These are phyloP conservation scores for mouse (Mus musculus) DNA, from an alignment of 2,113 vertebrate genomes.

Conservation along the genomic window DNA sequence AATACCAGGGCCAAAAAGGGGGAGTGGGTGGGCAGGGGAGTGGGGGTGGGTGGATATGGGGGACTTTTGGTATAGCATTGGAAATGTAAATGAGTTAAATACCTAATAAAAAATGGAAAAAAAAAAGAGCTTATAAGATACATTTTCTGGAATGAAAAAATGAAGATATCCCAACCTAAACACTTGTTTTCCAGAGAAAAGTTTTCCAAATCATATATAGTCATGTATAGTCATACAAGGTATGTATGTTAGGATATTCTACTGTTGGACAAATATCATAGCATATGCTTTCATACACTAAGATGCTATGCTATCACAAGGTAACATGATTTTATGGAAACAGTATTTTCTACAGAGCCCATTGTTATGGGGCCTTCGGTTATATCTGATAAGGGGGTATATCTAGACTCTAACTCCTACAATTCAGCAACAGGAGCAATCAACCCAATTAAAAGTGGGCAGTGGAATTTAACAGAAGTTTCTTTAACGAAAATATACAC, in stretches of 20 bases:
- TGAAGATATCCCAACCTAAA: neutral
- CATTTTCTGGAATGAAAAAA: conserved; percentile 15
- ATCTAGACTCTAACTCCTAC: neutral
- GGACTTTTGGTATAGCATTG: too few relatives aligned
- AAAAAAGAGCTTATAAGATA: neutral
- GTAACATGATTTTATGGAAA: neutral
- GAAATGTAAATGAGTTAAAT: too few relatives aligned
- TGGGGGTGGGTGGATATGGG: too few relatives aligned
- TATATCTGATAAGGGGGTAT: neutral
- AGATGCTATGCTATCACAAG: neutral
- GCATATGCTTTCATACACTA: neutral
- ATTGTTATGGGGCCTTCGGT: too few relatives aligned
- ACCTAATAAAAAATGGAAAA: too few relatives aligned
- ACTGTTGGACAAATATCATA: neutral
- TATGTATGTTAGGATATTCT: neutral
- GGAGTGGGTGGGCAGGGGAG: too few relatives aligned
- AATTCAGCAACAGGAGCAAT: neutral
- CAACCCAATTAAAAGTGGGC: neutral
- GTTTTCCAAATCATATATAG: neutral
- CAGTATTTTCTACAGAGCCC: neutral
- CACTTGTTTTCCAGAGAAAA: conserved; percentile 28
- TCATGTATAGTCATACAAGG: too few relatives aligned
- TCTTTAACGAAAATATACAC: neutral
- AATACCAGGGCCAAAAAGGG: too few relatives aligned
- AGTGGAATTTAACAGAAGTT: neutral